Evolutionary conservation across 2,113 vertebrate genomes (phyloP), one percentile per base, ranked within the genome.

Genomic region (Bostrychus sinensis): DNA sequence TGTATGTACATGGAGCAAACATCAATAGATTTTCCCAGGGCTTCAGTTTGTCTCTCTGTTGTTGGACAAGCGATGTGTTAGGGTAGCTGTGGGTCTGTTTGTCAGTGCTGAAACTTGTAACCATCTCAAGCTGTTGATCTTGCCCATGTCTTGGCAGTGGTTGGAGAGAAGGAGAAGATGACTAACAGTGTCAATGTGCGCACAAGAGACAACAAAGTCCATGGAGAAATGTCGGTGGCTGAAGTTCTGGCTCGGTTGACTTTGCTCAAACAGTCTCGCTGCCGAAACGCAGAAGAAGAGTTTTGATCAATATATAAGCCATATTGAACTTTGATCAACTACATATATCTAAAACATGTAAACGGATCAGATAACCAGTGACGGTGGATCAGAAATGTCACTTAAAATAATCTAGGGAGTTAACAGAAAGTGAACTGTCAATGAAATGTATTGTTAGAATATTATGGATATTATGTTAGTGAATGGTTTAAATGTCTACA

Each of bases 131-230:
- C 77, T 82, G 76, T 84, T 79, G 30, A 66, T 17, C 60, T 7
- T 50, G 56, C 23, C 68, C 32, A 32, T 82, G 58, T 80, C 86
- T 74, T 86, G 89, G 48, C 90, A 98, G 96, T 98, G 90, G 96
- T 98, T 58, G 96, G 96, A 66, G 96, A 99, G 86, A 96, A 96
- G 80, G 96, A 98, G 86, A 96, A 92, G 85, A 78, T 83, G 76
- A 93, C 92, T 34, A 85, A 89, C 34, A 61, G 92, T 12, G 93
- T 98, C 76, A 98, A 95, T 0, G 94, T 98, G 74, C 91, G 93
- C 67, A 98, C 95, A 2, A 94, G 96, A 81, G 94, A 99, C 91
- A 98, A 97, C 91, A 97, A 94, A 82, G 89, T 98, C 75, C 95
- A 96, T 0, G 96, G 96, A 51, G 96, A 96, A 75, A 83, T 94